These are phyloP conservation scores for Tylochromis polylepis DNA, from an alignment of 2,113 vertebrate genomes.

Conservation along the genomic window DNA sequence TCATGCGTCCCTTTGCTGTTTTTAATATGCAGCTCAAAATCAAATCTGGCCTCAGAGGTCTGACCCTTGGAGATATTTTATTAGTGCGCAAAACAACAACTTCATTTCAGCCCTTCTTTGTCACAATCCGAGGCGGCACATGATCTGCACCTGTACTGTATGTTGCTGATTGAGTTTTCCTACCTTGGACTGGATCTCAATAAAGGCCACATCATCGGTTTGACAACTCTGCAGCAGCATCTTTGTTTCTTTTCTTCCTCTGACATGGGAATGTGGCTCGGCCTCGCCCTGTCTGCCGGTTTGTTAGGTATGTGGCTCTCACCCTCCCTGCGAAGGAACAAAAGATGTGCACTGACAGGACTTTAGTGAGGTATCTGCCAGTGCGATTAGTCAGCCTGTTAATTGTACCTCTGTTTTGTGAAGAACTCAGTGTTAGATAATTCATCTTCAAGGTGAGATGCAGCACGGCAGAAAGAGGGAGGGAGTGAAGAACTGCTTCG, in stretches of 20 bases:
- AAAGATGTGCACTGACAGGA: constrained; percentile 21
- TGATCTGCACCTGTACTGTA: background rate
- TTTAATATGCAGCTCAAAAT: background rate
- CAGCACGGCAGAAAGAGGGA: background rate
- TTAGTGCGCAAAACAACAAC: background rate
- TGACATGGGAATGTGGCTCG: constrained; percentile 47
- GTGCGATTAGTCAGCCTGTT: constrained; percentile 28
- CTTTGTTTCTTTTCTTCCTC: background rate
- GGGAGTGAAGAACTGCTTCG: background rate
- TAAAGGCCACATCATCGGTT: constrained; percentile 31
- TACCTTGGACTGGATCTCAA: constrained; percentile 6
- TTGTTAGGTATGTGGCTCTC: background rate
- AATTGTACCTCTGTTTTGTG: constrained; percentile 18
- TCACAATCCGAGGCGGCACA: background rate
- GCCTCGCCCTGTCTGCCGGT: constrained; percentile 47
- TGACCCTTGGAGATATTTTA: background rate
- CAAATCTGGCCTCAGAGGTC: constrained; percentile 4
- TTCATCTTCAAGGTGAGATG: background rate
- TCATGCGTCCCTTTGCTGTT: background rate
- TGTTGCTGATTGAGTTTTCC: constrained; percentile 11
- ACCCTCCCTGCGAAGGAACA: constrained; percentile 50
- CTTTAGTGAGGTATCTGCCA: constrained; percentile 30
- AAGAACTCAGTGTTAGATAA: background rate
- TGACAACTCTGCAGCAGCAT: constrained; percentile 13
- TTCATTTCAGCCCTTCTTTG: background rate